Evolutionary conservation across 2,797 vertebrate species (phyloP), one percentile per base, ranked within the genome.

Genomic region (Alcedo atthis): DNA sequence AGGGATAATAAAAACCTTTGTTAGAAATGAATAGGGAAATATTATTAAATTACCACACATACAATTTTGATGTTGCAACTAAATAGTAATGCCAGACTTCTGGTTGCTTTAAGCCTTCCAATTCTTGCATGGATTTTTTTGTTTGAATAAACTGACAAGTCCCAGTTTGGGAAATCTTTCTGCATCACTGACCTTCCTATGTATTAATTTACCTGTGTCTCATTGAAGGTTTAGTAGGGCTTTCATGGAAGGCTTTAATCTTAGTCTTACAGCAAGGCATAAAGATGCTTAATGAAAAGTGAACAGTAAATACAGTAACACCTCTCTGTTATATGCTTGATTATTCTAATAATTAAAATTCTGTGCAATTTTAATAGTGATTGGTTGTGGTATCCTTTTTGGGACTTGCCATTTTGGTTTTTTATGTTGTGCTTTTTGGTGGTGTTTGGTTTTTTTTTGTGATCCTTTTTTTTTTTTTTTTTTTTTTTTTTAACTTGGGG

Each of bases 21-120:
- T 85, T 81, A 87, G 92, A 92, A 32, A 84, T 90, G 91, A 87
- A 88, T 95, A 82, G 89, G 58, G 90, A 96, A 96, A 87, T 93
- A 93, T 92, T 97, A 84, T 71, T 92, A 89, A 97, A 93, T 89
- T 82, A 12, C 78, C 58, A 79, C 40, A 76, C 74, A 84, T 90
- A 89, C 79, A 93, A n/a, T 86, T 93, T 93, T 85, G 18, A 57
- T 59, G 53, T 84, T 92, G 74, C 45, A 88, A 49, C 48, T 85
- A 93, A 94, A 93, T 69, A 81, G 79, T 77, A 81, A 85, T 92
- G 71, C 67, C 84, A 94, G 68, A 55, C 53, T 92, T 48, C 9
- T 21, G n/a, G 82, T 93, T 95, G 63, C 78, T 83, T 84, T 87
- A 84, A 92, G 26, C 42, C 30, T 96, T 88, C 33, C 42, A 77